Evolutionary conservation across 2,888 invertebrate species (phyloP), one percentile per base, ranked within the genome.

Genomic region (Tetropium fuscum): DNA sequence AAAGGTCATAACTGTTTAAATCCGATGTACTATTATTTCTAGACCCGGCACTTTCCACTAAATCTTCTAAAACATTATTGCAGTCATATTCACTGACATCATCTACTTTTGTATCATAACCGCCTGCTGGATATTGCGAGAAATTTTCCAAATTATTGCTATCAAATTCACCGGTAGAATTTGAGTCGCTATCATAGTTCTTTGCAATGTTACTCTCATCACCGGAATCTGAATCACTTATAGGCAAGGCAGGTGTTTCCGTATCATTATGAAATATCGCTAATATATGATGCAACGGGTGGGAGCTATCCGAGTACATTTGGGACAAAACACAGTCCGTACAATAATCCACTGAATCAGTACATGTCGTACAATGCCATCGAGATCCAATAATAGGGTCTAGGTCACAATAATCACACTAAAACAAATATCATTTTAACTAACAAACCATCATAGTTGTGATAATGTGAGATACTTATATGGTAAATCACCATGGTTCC

Each of bases 281-380:
- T 51, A 85, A 74, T 66, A 77, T 81, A 67, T 86, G 86, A 3
- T 73, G 73, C 34, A 82, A 66, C 11, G 84, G 80, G 70, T 86
- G 86, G n/a, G 75, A 66, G 7, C 79, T 82, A 58, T 79, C 79
- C 2, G 82, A 78, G 60, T 84, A 83, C 63, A 87, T 69, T 74
- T 88, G 88, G 1, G 83, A 79, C 0, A 87, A 75, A 1, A 88
- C 84, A 70, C 90, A 90, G 69, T 88, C 87, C 0, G 85, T 83
- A 70, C 92, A 92, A 68, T 88, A 85, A 76, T 91, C 88, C 0
- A 89, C 78, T 1, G 83, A 82, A 30, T 79, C 78, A 1, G 76
- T 81, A 71, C 92, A 92, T 53, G 87, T 86, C 18, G 82, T 80
- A 71, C 92, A 93, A 71, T 89, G 88, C 90, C 91, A 92, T 53